phyloP scores from a whole-genome alignment of 2,113 vertebrate genomes.

The Pachypanchax playfairii region DNA sequence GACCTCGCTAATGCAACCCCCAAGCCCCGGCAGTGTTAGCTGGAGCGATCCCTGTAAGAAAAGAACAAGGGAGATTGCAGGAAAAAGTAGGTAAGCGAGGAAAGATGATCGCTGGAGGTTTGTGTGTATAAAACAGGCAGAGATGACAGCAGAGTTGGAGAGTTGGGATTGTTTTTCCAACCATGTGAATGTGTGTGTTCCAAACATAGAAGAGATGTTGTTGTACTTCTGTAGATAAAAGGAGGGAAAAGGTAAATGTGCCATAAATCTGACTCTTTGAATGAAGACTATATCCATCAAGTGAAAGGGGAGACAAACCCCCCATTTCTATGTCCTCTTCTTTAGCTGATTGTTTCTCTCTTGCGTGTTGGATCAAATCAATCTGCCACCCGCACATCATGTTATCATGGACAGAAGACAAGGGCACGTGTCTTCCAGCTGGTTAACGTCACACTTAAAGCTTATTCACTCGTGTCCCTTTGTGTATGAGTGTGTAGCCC shows the following conservation, averaged over 20 bases:
- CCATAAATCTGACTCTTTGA: slow-evolving; percentile 63
- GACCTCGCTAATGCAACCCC: slow-evolving; percentile 50
- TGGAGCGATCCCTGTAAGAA: slow-evolving; percentile 35
- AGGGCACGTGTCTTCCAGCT: slow-evolving; percentile 34
- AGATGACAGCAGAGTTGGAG: slow-evolving; percentile 7
- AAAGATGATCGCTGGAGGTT: slow-evolving; percentile 20
- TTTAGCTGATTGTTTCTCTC: slow-evolving; percentile 68
- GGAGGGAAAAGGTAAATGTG: slow-evolving; percentile 56
- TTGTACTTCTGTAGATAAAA: slow-evolving; percentile 56
- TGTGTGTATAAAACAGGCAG: neutral
- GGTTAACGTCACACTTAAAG: slow-evolving; percentile 15
- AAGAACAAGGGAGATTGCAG: slow-evolving; percentile 2
- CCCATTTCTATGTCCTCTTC: slow-evolving; percentile 30
- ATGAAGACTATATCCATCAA: slow-evolving; percentile 75
- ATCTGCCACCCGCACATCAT: slow-evolving; percentile 60
- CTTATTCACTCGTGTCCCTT: slow-evolving; percentile 2
- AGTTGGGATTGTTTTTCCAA: slow-evolving; percentile 20
- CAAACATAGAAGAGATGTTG: slow-evolving; percentile 9
- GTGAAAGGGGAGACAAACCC: slow-evolving; percentile 50
- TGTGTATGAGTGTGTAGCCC: slow-evolving; percentile 2
- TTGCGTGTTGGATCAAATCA: slow-evolving; percentile 51
- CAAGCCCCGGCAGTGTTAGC: slow-evolving; percentile 47
- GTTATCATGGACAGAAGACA: slow-evolving; percentile 36
- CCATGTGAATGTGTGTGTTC: neutral
- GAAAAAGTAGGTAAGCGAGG: neutral